A percentile compares a stretch with the other conserved stretches of the same genome.
Evolutionary conservation across 1,140 invertebrate genomes (phyloP).

Genomic region (Drosophila fuyamai): DNA sequence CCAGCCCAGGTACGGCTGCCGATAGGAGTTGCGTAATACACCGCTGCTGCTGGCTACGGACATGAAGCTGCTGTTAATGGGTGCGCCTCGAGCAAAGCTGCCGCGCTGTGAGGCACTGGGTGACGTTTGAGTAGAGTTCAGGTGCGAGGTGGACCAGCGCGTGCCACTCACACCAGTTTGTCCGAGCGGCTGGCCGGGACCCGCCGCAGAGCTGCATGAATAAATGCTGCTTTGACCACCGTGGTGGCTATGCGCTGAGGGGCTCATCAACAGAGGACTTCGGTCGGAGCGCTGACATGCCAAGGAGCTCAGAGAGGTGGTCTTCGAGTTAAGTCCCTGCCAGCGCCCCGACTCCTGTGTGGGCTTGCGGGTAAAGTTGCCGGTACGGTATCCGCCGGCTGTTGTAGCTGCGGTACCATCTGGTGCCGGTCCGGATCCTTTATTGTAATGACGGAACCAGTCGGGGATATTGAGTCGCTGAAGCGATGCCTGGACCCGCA

Average conservation of each 20-base stretch:
- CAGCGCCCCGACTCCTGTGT: constrained; percentile 90
- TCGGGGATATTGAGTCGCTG: constrained; percentile 97
- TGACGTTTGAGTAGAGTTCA: constrained; percentile 90
- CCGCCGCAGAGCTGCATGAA: constrained; percentile 6
- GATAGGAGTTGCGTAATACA: constrained; percentile 85
- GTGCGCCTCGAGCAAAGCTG: constrained; percentile 80
- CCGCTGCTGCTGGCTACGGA: constrained; percentile 75
- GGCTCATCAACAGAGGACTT: constrained; percentile 82
- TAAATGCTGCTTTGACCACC: constrained; percentile 71
- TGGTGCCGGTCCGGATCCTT: constrained; percentile 81
- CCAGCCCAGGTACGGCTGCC: constrained; percentile 95
- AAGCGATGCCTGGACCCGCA: constrained; percentile 95
- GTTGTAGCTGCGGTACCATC: constrained; percentile 61
- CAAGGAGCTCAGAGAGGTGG: constrained; percentile 90
- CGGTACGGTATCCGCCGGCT: constrained; percentile 66
- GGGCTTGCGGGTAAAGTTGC: constrained; percentile 86
- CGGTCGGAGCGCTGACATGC: constrained; percentile 85
- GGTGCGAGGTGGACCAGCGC: constrained; percentile 93
- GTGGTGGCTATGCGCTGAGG: constrained; percentile 84
- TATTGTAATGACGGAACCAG: constrained; percentile 88
- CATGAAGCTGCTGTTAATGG: constrained; percentile 83
- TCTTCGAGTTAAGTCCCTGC: constrained; percentile 91
- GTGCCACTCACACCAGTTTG: constrained; percentile 85
- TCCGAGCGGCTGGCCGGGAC: constrained; percentile 1
- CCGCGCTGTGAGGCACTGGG: constrained; percentile 86